phyloP scores from a whole-genome alignment of 1,140 invertebrate species.

The Pseudomyrmex sp. region DNA sequence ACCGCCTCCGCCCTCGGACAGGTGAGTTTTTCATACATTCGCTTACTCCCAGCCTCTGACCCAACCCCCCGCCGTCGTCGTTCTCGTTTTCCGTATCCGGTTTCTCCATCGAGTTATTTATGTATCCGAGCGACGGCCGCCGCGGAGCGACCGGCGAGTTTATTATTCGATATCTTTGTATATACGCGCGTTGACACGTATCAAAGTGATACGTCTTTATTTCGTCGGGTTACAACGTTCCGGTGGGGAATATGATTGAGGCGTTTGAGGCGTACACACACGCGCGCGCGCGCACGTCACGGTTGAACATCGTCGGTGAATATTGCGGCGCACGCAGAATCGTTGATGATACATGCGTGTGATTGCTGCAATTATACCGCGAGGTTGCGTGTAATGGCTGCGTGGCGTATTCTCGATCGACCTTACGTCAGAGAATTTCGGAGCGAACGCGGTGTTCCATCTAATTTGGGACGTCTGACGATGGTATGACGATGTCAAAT shows the following conservation, averaged over 20 bases:
- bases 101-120: conserved; percentile 1
- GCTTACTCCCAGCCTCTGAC: neutral
- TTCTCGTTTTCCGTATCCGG: neutral
- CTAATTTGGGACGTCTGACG: conserved; percentile 19
- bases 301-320: conserved; percentile 31
- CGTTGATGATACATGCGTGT: conserved; percentile 8
- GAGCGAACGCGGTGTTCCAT: neutral
- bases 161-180: neutral
- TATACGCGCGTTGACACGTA: neutral
- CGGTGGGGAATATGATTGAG: neutral
- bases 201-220: neutral
- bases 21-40: conserved; percentile 75
- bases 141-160: neutral
- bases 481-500: conserved; percentile 20
- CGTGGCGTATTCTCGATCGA: conserved; percentile 39
- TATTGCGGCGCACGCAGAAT: conserved; percentile 28
- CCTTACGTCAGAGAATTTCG: conserved; percentile 37
- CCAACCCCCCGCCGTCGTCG: neutral
- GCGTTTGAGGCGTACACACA: neutral
- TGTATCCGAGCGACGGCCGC: neutral
- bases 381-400: conserved; percentile 28
- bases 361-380: conserved; percentile 43
- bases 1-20: conserved; percentile 82
- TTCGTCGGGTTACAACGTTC: neutral
- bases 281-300: neutral